phyloP scores from a whole-genome alignment of 1,140 invertebrate genomes.

The Eumeta japonica region DNA sequence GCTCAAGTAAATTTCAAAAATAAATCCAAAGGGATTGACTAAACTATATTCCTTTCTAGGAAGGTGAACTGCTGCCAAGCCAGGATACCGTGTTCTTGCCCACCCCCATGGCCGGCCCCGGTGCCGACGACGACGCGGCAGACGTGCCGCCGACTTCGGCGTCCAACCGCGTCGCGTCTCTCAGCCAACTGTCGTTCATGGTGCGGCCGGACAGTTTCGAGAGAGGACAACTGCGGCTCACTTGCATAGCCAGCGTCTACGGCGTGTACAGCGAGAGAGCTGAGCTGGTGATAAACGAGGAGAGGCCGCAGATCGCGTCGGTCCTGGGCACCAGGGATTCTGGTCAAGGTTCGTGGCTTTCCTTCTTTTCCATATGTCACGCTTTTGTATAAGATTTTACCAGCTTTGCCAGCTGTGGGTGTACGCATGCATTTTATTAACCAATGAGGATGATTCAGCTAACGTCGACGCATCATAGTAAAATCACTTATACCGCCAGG shows the following conservation, averaged over 20 bases:
- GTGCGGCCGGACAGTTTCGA: constrained; percentile 60
- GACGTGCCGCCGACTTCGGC: constrained; percentile 38
- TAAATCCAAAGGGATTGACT: no score
- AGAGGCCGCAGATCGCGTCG: constrained; percentile 66
- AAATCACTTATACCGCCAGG: no score
- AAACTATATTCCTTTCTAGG: no score
- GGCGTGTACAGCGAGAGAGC: constrained; percentile 61
- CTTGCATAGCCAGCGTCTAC: constrained; percentile 66
- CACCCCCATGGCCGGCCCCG: constrained; percentile 27
- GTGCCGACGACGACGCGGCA: constrained; percentile 35
- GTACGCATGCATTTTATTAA: no score
- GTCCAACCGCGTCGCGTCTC: constrained; percentile 42
- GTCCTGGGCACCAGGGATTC: constrained; percentile 65
- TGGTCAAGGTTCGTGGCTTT: no score
- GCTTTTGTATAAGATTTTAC: no score
- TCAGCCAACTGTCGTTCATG: constrained; percentile 47
- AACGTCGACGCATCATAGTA: no score
- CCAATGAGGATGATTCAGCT: no score
- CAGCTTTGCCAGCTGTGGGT: no score
- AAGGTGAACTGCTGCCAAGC: constrained; percentile 39
- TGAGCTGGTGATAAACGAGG: constrained; percentile 64
- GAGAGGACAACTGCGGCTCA: constrained; percentile 61
- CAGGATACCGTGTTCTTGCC: constrained; percentile 44
- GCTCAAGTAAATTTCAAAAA: no score
- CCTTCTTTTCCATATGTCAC: no score